Percentiles rank a stretch among this genome's conserved stretches.
Evolutionary conservation across 2,113 vertebrate species (phyloP).

Genomic region (Hypanus sabinus): DNA sequence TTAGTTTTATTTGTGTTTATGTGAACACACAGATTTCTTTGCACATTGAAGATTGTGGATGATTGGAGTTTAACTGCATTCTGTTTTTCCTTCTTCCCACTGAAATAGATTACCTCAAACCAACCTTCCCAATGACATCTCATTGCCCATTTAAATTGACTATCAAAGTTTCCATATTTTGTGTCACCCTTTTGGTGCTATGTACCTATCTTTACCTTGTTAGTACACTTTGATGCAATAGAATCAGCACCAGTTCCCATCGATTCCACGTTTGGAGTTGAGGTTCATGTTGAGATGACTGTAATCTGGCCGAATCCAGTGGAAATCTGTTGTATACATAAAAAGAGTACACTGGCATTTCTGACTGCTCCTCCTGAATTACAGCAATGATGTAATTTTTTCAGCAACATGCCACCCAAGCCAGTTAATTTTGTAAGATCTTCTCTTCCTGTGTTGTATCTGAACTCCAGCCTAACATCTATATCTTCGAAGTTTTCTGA

Average conservation of each 20-base stretch:
- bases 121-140: too few relatives aligned
- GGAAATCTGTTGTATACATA: not conserved
- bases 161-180: too few relatives aligned
- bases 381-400: not conserved
- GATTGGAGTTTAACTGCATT: too few relatives aligned
- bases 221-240: too few relatives aligned
- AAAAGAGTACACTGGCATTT: not conserved
- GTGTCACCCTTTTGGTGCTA: too few relatives aligned
- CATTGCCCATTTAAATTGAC: too few relatives aligned
- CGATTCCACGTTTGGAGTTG: not conserved
- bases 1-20: too few relatives aligned
- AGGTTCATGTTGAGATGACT: not conserved
- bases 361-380: not conserved
- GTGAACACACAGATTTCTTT: too few relatives aligned
- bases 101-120: too few relatives aligned
- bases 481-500: not conserved
- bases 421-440: not conserved
- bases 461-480: not conserved
- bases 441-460: not conserved
- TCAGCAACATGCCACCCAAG: not conserved
- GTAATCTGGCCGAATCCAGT: not conserved
- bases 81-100: too few relatives aligned
- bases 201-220: too few relatives aligned
- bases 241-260: not conserved
- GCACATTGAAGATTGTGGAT: too few relatives aligned